phyloP scores from a whole-genome alignment of 2,113 vertebrate species.

The Phainopepla nitens region DNA sequence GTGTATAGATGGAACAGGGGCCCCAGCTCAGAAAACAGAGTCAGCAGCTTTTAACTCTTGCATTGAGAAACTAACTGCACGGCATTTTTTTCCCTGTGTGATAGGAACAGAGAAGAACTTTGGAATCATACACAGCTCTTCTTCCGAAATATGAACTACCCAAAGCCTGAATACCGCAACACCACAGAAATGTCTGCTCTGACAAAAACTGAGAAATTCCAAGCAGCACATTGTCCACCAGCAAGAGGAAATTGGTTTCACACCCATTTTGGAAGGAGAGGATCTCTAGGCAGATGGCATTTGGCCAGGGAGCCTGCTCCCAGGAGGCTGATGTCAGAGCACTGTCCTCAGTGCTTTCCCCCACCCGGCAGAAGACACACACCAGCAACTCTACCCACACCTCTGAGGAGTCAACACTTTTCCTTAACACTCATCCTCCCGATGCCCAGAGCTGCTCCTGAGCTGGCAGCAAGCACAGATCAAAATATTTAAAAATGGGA shows the following conservation, averaged over 20 bases:
- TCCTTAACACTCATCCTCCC: neutral
- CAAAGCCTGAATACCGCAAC: neutral
- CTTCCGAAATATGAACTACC: neutral
- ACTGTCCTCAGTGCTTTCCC: neutral
- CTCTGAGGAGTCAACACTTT: neutral
- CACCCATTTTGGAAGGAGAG: neutral
- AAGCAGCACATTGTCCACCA: neutral
- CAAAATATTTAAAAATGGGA: neutral
- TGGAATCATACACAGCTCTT: neutral
- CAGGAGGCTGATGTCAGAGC: neutral
- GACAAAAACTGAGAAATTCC: neutral
- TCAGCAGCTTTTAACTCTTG: neutral
- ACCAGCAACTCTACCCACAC: neutral
- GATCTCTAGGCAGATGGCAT: neutral
- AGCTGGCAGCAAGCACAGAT: neutral
- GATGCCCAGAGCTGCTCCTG: neutral
- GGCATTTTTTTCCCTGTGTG: fast-evolving
- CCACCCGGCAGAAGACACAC: fast-evolving
- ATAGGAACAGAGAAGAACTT: neutral
- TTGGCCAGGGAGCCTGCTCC: neutral
- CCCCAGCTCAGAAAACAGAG: neutral
- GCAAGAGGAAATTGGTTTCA: neutral
- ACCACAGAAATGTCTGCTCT: neutral
- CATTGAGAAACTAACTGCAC: neutral
- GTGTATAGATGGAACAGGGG: neutral